Base-by-base conservation (phyloP, 92 coral and sea anemone genomes). In the Diadumene lineata region DNA sequence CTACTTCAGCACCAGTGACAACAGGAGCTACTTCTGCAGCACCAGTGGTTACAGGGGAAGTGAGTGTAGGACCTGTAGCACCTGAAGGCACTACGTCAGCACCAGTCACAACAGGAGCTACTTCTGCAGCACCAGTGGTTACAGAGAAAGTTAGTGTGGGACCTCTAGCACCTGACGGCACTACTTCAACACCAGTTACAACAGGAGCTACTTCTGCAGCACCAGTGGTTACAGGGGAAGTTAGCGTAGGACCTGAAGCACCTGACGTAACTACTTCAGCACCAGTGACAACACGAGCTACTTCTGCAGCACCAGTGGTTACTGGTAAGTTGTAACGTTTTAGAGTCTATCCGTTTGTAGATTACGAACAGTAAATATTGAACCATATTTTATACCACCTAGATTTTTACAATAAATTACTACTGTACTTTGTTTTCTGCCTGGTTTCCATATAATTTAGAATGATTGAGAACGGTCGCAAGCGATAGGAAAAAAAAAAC, bases 181-280 rank as follows among this genome's bases (percentile, higher is more conserved):
- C 60, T 15, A 38, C 48, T 6, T 38, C 48, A 38, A 13, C 48
- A 4, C 48, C 48, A 4, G 48, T 4, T 6, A 13, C 7, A 38
- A 38, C 48, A 38, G n/a, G n/a, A n/a, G n/a, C n/a, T n/a, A n/a
- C n/a, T n/a, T n/a, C n/a, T n/a, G n/a, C n/a, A n/a, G n/a, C n/a
- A n/a, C n/a, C n/a, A n/a, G n/a, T n/a, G n/a, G n/a, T n/a, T n/a
- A 38, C 48, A 38, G 6, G 7, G 13, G 48, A 6, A 38, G 13
- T 21, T 53, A 23, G 4, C 18, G 66, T 24, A 27, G 18, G 31
- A 24, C 8, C 77, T 23, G 38, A 64, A 29, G n/a, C 77, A 18
- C 34, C 22, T 0, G 77, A 30, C 1, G 27, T 26, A 66, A 66
- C 72, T 17, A 66, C 72, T 30, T 34, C 72, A 26, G 50, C 72